Conservation (phyloP, 2,888 invertebrate species). For the Orthosia cruda region DNA sequence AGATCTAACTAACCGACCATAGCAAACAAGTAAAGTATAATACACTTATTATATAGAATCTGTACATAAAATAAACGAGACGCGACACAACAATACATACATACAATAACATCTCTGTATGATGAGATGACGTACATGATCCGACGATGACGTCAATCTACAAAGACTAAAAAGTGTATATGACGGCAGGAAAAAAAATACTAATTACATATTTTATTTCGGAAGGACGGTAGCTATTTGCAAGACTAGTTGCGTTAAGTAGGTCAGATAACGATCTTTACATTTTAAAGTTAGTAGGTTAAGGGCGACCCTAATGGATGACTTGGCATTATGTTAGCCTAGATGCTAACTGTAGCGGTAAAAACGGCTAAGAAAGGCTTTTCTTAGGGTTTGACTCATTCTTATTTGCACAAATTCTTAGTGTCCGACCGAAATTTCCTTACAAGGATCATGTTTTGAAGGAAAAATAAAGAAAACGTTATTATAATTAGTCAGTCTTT, state of each 20-base stretch:
- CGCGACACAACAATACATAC: conserved; percentile 9
- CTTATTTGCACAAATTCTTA: too few species aligned
- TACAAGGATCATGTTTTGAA: too few species aligned
- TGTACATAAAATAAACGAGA: background rate
- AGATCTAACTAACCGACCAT: background rate
- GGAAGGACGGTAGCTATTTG: conserved; percentile 18
- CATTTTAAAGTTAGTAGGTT: conserved; percentile 41
- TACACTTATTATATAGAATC: conserved; percentile 1
- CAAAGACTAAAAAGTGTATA: conserved; percentile 27
- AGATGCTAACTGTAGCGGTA: conserved; percentile 30
- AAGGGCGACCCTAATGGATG: conserved; percentile 25
- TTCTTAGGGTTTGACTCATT: background rate
- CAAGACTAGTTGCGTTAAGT: conserved; percentile 5
- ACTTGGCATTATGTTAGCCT: conserved; percentile 8
- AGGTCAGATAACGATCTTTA: conserved; percentile 30
- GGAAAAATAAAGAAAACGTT: too few species aligned
- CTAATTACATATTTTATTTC: conserved; percentile 28
- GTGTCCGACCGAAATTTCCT: too few species aligned
- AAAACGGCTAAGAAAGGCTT: background rate
- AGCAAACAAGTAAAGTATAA: conserved; percentile 7
- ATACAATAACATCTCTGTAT: conserved; percentile 23
- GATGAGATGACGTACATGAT: conserved; percentile 43
- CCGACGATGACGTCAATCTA: conserved; percentile 46
- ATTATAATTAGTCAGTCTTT: too few species aligned
- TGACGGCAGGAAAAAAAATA: conserved; percentile 17